Evolutionary conservation across 2,797 vertebrate genomes (phyloP).

Genomic region (Gorsachius magnificus): DNA sequence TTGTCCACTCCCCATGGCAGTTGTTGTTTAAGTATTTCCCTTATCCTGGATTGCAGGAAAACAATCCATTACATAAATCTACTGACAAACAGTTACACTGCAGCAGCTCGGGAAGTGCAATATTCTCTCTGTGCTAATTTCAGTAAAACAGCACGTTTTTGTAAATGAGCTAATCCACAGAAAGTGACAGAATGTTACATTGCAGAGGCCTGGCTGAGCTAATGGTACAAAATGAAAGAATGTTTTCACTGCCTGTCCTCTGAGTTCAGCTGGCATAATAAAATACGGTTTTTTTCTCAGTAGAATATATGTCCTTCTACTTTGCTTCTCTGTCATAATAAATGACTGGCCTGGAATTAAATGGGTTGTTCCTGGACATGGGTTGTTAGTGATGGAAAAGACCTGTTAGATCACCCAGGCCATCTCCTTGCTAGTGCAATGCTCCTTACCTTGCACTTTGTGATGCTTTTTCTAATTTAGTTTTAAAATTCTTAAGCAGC

Average conservation of each 20-base stretch:
- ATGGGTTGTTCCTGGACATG: slow-evolving; percentile 44
- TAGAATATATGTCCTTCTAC: slow-evolving; percentile 63
- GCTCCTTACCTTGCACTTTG: slow-evolving; percentile 24
- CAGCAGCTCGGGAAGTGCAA: slow-evolving; percentile 31
- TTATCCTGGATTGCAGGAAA: slow-evolving; percentile 70
- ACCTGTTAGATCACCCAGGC: slow-evolving; percentile 9
- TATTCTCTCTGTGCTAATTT: slow-evolving; percentile 51
- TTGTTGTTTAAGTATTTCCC: slow-evolving; percentile 71
- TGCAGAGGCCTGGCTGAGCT: slow-evolving; percentile 67
- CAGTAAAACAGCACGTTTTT: slow-evolving; percentile 41
- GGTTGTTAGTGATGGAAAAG: slow-evolving; percentile 47
- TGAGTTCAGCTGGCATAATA: slow-evolving; percentile 64
- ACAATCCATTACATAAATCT: slow-evolving; percentile 48
- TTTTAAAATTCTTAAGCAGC: not conserved
- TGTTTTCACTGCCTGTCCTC: slow-evolving; percentile 66
- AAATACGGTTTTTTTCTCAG: slow-evolving; percentile 55
- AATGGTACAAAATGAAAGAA: slow-evolving; percentile 70
- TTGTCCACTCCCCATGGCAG: slow-evolving; percentile 56
- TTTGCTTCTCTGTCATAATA: slow-evolving; percentile 58
- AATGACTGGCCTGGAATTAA: slow-evolving; percentile 61
- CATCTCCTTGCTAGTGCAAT: not conserved
- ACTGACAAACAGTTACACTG: slow-evolving; percentile 38
- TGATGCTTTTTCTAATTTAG: slow-evolving; percentile 1
- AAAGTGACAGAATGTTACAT: slow-evolving; percentile 72
- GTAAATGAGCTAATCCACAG: slow-evolving; percentile 69